Base-by-base conservation (phyloP, 2,888 invertebrate species). In the Limenitis camilla region DNA sequence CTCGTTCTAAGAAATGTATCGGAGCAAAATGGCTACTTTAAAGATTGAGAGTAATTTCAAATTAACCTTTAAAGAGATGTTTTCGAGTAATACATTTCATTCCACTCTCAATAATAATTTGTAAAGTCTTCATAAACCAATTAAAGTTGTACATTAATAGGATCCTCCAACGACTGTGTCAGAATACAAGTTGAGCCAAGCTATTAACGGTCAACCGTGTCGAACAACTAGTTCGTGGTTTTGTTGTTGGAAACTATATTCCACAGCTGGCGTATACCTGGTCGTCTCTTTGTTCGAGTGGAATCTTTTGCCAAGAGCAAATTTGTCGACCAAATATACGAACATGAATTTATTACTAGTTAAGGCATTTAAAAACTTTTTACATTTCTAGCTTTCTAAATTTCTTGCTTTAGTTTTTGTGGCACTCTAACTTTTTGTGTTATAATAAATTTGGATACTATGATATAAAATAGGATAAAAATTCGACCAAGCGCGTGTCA, bases 251-350 rank as follows among this genome's bases (percentile, higher is more conserved):
- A 53, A 65, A 64, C 70, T 65, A 72, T 81, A 78, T 78, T 76
- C 76, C 70, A 73, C 79, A 79, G 79, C 80, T 78, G 81, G 69
- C 77, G 73, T 76, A 65, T 82, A 83, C 84, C 82, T 82, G 84
- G 71, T 65, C 67, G 67, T 68, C 72, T 76, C 81, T 83, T 84
- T 84, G 85, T 82, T 77, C 75, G 67, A 67, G 66, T 72, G 78
- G 76, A 80, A 81, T 76, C 75, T 80, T 81, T 76, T 64, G 64
- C 69, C 60, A 63, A 64, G 63, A 67, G 69, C 68, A 67, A 73
- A 77, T 77, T 78, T 73, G 75, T 76, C 71, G 68, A 58, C 59
- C 62, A 60, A 61, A 61, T 64, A 61, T 61, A 63, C 61, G 58
- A 64, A 63, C 58, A 60, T 53, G 50, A 57, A 60, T 63, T 64